Evolutionary conservation across 1,140 invertebrate species (phyloP).

Genomic region (Drosophila biarmipes): DNA sequence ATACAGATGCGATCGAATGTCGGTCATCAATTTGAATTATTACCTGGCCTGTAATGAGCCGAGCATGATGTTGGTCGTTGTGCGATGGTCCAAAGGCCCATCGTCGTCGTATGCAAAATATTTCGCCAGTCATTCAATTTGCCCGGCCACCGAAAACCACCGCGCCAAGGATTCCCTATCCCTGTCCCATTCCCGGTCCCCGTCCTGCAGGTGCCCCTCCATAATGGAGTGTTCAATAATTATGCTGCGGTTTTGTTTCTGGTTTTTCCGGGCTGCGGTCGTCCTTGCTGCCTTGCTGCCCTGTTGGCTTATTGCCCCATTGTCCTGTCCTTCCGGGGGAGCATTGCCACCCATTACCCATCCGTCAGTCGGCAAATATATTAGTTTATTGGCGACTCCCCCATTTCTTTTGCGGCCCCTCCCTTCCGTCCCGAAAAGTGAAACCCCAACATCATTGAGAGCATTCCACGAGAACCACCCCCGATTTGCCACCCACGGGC

Average conservation of each 20-base stretch:
- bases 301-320: slow-evolving; percentile 8
- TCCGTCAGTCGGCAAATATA: slow-evolving; percentile 36
- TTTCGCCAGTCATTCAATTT: slow-evolving; percentile 72
- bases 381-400: slow-evolving; percentile 43
- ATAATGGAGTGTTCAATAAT: slow-evolving; percentile 70
- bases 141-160: slow-evolving; percentile 1
- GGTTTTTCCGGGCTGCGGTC: slow-evolving; percentile 28
- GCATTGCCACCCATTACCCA: slow-evolving; percentile 6
- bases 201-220: slow-evolving; percentile 10
- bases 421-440: slow-evolving; percentile 5
- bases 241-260: slow-evolving; percentile 56
- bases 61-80: slow-evolving; percentile 62
- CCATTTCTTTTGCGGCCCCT: neutral
- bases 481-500: neutral
- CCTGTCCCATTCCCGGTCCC: too few relatives aligned
- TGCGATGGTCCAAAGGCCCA: slow-evolving; percentile 28
- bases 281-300: neutral
- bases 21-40: slow-evolving; percentile 51
- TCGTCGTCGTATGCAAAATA: slow-evolving; percentile 27
- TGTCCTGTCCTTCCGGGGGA: neutral
- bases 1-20: slow-evolving; percentile 24
- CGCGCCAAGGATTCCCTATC: slow-evolving; percentile 1
- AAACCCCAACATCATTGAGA: slow-evolving; percentile 31
- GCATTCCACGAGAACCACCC: slow-evolving; percentile 22
- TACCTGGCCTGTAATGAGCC: slow-evolving; percentile 61